A percentile compares a stretch with the other conserved stretches of the same genome.
phyloP scores from a whole-genome alignment of 2,113 vertebrate genomes.

The Paracanthobrama guichenoti region DNA sequence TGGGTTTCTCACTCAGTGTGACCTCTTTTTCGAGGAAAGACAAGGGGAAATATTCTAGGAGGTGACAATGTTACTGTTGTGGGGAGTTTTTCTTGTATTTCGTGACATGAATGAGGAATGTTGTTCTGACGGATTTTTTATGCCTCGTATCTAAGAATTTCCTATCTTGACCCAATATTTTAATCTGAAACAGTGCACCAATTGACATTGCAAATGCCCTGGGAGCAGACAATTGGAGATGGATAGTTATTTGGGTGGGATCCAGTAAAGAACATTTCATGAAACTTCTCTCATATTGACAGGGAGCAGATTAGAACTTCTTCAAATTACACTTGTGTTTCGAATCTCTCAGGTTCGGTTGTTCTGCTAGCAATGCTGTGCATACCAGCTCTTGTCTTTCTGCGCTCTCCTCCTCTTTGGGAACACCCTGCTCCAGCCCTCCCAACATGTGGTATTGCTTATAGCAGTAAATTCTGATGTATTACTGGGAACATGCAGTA shows the following conservation, averaged over 20 bases:
- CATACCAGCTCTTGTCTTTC: not conserved
- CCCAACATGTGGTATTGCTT: conserved; percentile 41
- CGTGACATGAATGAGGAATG: conserved; percentile 20
- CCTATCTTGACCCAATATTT: not conserved
- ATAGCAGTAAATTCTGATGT: conserved; percentile 33
- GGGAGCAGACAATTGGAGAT: not conserved
- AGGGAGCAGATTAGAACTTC: not conserved
- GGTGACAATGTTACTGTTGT: conserved; percentile 18
- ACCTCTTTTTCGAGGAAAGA: conserved; percentile 26
- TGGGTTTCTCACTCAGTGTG: not conserved
- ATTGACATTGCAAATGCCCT: not conserved
- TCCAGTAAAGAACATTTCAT: not conserved
- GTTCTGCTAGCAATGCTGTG: not conserved
- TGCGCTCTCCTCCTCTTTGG: not conserved
- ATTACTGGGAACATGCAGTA: conserved; percentile 43
- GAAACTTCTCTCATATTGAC: not conserved
- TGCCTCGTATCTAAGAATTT: not conserved
- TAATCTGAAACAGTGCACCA: conserved; percentile 7
- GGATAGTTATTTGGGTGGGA: conserved; percentile 14
- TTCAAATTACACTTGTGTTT: not conserved
- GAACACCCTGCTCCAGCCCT: not conserved
- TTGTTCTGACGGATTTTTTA: conserved; percentile 2
- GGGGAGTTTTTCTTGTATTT: not conserved
- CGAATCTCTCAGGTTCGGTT: not conserved
- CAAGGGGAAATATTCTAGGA: not conserved